Evolutionary conservation across 2,113 vertebrate species (phyloP).

Genomic region (Gymnorhina tibicen): DNA sequence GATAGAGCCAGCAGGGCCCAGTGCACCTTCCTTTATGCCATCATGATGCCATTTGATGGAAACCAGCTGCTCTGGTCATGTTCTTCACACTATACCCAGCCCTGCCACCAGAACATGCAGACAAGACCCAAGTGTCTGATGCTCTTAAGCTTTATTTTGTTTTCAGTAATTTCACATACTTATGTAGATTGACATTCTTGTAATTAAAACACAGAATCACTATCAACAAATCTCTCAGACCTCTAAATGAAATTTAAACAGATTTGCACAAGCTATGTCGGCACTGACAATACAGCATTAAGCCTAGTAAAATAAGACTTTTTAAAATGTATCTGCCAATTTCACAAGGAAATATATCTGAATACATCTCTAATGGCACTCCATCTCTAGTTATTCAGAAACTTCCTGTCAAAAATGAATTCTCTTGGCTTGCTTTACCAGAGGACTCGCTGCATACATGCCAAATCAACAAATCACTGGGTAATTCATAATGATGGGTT

Average conservation of each 20-base stretch:
- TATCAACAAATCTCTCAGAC: neutral
- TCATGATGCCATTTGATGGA: neutral
- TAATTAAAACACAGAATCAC: neutral
- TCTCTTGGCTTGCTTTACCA: neutral
- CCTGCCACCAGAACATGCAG: neutral
- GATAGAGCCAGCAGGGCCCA: neutral
- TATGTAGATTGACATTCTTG: neutral
- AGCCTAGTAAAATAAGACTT: neutral
- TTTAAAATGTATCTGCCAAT: neutral
- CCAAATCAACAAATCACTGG: neutral
- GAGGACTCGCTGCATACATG: neutral
- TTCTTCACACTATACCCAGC: neutral
- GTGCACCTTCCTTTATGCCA: neutral
- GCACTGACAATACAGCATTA: neutral
- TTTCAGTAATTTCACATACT: neutral
- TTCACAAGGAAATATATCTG: neutral
- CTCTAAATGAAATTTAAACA: neutral
- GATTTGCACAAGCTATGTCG: neutral
- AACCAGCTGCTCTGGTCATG: neutral
- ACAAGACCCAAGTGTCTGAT: neutral
- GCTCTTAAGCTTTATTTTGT: neutral
- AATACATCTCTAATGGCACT: neutral
- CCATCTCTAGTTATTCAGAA: neutral
- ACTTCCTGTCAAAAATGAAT: neutral
- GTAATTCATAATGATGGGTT: neutral